Conservation (phyloP, 2,113 vertebrate species). For the Rhegmatorhina hoffmannsi region DNA sequence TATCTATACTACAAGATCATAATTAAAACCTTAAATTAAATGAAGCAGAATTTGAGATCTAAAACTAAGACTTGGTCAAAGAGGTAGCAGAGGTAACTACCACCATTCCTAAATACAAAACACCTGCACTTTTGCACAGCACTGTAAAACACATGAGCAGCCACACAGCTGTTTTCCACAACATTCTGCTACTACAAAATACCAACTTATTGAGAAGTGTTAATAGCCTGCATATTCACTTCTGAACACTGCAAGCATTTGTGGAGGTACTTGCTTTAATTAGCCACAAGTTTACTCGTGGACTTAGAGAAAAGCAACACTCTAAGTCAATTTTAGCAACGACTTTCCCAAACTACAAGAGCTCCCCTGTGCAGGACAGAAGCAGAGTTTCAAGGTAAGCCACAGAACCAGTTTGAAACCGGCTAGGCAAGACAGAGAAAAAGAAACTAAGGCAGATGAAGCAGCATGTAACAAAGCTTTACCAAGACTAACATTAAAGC, state of each 20-base stretch:
- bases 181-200: not conserved
- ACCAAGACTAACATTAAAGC: not conserved
- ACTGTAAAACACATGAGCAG: not conserved
- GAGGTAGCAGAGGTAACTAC: not conserved
- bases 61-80: not conserved
- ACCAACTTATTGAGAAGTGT: not conserved
- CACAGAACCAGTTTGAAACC: slow-evolving; percentile 66
- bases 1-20: not conserved
- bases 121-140: not conserved
- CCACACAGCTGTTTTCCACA: not conserved
- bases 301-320: not conserved
- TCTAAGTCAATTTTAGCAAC: not conserved
- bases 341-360: not conserved
- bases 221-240: not conserved
- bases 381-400: slow-evolving; percentile 43
- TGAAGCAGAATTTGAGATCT: not conserved
- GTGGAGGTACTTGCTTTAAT: not conserved
- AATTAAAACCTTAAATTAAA: not conserved
- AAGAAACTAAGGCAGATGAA: not conserved
- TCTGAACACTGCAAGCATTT: not conserved
- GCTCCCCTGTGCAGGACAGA: not conserved
- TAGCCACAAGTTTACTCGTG: not conserved
- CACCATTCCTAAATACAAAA: not conserved
- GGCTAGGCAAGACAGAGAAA: slow-evolving; percentile 11
- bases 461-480: not conserved